Evolutionary conservation across 2,888 invertebrate genomes (phyloP).

Genomic region (Polydrusus tereticollis): DNA sequence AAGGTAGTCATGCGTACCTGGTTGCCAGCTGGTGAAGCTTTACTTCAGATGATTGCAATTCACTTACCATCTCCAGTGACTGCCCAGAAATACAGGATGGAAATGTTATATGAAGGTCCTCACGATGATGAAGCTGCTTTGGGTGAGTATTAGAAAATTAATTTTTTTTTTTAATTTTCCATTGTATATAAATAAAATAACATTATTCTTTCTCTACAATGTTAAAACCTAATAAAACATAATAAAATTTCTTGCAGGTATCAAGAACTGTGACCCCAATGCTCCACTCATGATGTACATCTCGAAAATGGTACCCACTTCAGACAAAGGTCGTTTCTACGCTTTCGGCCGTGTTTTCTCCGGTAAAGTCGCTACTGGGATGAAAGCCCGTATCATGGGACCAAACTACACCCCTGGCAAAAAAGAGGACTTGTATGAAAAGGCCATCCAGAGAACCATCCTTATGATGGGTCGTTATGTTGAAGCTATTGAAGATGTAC

Average conservation of each 20-base stretch:
- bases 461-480: constrained; percentile 99
- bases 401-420: constrained; percentile 98
- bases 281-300: constrained; percentile 99
- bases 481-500: constrained; percentile 99
- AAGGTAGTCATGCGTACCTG: constrained; percentile 99
- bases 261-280: constrained; percentile 91
- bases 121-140: constrained; percentile 88
- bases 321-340: constrained; percentile 99
- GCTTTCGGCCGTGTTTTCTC: constrained; percentile 99
- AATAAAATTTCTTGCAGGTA: constrained; percentile 43
- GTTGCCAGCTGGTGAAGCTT: constrained; percentile 99
- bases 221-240: constrained; percentile 27
- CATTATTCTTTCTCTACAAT: neutral
- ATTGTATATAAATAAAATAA: no score
- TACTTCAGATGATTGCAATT: constrained; percentile 99
- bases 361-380: constrained; percentile 88
- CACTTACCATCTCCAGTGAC: constrained; percentile 99
- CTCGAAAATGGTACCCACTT: constrained; percentile 99
- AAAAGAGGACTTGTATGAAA: constrained; percentile 99
- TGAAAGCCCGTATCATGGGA: constrained; percentile 98
- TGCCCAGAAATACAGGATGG: constrained; percentile 99
- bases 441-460: constrained; percentile 99
- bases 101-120: constrained; percentile 99
- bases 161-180: no score
- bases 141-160: constrained; percentile 45